Evolutionary conservation across 35 echinoderm and acorn worm species (phyloP).

Genomic region (Ptychodera flava): DNA sequence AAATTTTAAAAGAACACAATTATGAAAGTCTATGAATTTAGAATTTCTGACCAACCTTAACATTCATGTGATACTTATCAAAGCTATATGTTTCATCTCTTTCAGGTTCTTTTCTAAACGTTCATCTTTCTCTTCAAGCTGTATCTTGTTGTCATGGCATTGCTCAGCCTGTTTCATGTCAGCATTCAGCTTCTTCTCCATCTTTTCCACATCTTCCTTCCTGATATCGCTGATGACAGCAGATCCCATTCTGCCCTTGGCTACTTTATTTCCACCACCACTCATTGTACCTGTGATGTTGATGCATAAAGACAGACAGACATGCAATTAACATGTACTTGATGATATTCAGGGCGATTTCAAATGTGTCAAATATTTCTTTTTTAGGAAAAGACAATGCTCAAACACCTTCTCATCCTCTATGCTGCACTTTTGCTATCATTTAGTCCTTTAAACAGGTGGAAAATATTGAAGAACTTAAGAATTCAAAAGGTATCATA

Average conservation of each 20-base stretch:
- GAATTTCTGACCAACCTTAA: constrained; percentile 47
- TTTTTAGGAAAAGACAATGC: too few relatives aligned
- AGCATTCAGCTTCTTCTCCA: constrained; percentile 60
- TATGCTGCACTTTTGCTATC: too few relatives aligned
- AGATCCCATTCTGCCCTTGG: constrained; percentile 91
- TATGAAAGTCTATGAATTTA: background rate
- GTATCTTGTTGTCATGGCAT: constrained; percentile 50
- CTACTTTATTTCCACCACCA: constrained; percentile 80
- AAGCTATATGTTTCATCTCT: constrained; percentile 61
- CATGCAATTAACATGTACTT: too few relatives aligned
- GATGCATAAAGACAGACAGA: background rate
- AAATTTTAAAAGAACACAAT: background rate
- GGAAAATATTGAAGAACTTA: too few relatives aligned
- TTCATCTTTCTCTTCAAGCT: constrained; percentile 60
- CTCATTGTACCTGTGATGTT: constrained; percentile 95
- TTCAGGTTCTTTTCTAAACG: constrained; percentile 53
- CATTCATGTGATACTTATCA: constrained; percentile 92
- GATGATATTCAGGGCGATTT: too few relatives aligned
- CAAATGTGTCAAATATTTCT: too few relatives aligned
- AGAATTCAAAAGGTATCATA: too few relatives aligned
- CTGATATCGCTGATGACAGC: constrained; percentile 68
- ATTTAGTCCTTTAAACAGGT: too few relatives aligned
- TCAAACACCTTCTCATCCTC: too few relatives aligned
- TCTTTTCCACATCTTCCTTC: constrained; percentile 45
- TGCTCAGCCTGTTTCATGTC: constrained; percentile 23